Percentiles rank a stretch among this genome's conserved stretches.
Conservation (phyloP, 2,797 vertebrate genomes). For the Strix occidentalis region DNA sequence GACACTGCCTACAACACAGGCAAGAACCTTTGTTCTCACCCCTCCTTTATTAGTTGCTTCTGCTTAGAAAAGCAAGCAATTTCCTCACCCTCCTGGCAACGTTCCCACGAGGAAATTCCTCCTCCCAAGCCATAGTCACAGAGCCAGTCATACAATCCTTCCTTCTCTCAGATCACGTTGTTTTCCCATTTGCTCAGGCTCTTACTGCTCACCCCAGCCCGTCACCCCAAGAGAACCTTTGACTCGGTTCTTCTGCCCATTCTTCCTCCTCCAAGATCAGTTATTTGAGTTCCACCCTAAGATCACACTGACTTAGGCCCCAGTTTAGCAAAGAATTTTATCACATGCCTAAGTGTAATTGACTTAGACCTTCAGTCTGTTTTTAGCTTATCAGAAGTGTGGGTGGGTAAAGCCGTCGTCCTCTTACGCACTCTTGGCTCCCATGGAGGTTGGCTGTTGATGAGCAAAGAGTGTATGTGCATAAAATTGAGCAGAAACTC, state of each 20-base stretch:
- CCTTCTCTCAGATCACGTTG: background rate
- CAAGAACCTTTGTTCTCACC: background rate
- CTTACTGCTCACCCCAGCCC: background rate
- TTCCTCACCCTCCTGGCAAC: conserved; percentile 31
- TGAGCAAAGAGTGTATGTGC: background rate
- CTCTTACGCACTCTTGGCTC: background rate
- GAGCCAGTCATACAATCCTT: background rate
- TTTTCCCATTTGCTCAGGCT: background rate
- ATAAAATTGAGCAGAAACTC: background rate
- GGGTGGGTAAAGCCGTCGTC: background rate
- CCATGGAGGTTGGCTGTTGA: accelerated
- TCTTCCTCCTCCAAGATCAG: conserved; percentile 1
- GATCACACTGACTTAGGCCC: conserved; percentile 40
- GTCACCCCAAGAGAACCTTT: background rate
- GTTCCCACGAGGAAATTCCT: conserved; percentile 21
- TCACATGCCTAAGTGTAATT: background rate
- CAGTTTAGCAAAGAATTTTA: conserved; percentile 54
- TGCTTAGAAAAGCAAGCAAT: conserved; percentile 13
- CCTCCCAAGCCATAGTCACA: background rate
- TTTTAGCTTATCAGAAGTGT: conserved; percentile 37
- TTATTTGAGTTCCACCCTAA: conserved; percentile 39
- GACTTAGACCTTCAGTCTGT: background rate
- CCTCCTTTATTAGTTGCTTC: background rate
- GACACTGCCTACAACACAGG: background rate
- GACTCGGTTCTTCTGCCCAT: background rate